Evolutionary conservation across 2,888 invertebrate species (phyloP).

Genomic region (Amblyjoppa fuscipennis): DNA sequence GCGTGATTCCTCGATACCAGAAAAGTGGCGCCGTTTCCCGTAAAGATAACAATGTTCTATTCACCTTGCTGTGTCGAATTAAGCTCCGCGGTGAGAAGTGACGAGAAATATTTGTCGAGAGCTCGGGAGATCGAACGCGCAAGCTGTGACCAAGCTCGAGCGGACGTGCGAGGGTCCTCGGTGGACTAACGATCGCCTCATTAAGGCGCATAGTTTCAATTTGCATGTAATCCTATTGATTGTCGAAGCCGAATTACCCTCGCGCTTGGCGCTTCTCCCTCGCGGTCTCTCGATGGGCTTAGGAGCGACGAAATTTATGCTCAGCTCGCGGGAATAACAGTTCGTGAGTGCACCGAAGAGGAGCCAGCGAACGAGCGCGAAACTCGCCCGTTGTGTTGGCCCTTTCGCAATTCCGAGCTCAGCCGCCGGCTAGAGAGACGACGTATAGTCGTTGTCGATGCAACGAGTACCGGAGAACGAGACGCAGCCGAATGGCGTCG

Average conservation of each 20-base stretch:
- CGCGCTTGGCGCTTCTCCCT: neutral
- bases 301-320: slow-evolving; percentile 39
- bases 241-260: slow-evolving; percentile 60
- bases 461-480: slow-evolving; percentile 18
- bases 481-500: slow-evolving; percentile 15
- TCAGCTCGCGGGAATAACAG: slow-evolving; percentile 64
- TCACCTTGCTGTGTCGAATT: neutral
- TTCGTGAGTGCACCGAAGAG: slow-evolving; percentile 16
- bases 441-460: slow-evolving; percentile 28
- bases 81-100: neutral
- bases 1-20: neutral
- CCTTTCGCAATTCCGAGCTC: slow-evolving; percentile 38
- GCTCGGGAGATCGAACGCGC: neutral
- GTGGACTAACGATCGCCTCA: slow-evolving; percentile 36
- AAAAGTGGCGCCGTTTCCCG: neutral
- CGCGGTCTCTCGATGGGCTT: slow-evolving; percentile 17
- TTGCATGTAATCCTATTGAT: slow-evolving; percentile 70
- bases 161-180: slow-evolving; percentile 5
- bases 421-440: slow-evolving; percentile 15
- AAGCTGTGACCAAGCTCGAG: neutral
- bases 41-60: neutral
- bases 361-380: neutral
- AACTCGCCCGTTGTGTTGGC: slow-evolving; percentile 3
- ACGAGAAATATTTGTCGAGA: slow-evolving; percentile 10
- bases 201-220: slow-evolving; percentile 56